Percentiles rank a stretch among this genome's conserved stretches.
These are phyloP conservation scores for Sesia bembeciformis DNA, from an alignment of 2,888 invertebrate genomes.

Conservation along the genomic window DNA sequence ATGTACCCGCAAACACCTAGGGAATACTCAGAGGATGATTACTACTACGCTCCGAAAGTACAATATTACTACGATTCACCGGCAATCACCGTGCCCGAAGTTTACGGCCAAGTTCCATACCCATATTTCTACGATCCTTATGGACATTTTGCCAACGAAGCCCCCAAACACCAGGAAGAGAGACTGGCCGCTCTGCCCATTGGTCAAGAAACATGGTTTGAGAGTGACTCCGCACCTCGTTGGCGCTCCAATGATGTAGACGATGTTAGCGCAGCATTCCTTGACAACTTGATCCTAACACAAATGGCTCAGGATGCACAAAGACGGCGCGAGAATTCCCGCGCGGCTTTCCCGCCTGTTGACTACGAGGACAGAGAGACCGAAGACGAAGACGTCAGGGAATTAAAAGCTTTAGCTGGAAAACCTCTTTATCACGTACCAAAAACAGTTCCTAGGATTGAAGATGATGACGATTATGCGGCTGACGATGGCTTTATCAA, in stretches of 20 bases:
- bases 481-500: constrained; percentile 68
- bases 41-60: constrained; percentile 69
- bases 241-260: constrained; percentile 60
- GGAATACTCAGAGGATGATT: constrained; percentile 72
- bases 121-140: constrained; percentile 63
- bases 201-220: constrained; percentile 80
- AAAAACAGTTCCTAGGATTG: constrained; percentile 52
- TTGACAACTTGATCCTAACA: constrained; percentile 79
- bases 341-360: constrained; percentile 53
- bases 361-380: constrained; percentile 55
- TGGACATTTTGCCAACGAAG: constrained; percentile 73
- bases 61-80: constrained; percentile 59
- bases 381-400: constrained; percentile 79
- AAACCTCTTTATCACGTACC: constrained; percentile 68
- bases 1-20: constrained; percentile 66
- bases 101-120: constrained; percentile 55
- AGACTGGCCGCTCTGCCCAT: constrained; percentile 76
- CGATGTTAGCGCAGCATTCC: constrained; percentile 77
- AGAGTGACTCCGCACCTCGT: constrained; percentile 63
- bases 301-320: constrained; percentile 77
- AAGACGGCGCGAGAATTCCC: constrained; percentile 59
- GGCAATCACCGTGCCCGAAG: constrained; percentile 47
- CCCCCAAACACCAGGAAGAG: constrained; percentile 76
- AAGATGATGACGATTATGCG: constrained; percentile 59
- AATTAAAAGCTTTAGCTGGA: constrained; percentile 76